A percentile compares a stretch with the other conserved stretches of the same genome.
Evolutionary conservation across 1,140 invertebrate species (phyloP).

Genomic region (Pseudomyrmex dendroicus): DNA sequence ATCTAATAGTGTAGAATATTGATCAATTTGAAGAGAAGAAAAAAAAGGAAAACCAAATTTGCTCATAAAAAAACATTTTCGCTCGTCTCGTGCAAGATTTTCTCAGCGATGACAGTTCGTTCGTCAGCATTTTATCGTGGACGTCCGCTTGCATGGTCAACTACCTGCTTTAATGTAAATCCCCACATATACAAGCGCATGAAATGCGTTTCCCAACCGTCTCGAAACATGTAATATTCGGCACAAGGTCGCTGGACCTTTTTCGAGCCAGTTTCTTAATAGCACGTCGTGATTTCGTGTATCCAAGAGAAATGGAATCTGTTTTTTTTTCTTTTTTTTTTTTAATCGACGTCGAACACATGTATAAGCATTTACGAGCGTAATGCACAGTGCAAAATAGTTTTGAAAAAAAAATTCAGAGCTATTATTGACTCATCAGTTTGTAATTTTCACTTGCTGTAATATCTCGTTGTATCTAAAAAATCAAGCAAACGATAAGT

Average conservation of each 20-base stretch:
- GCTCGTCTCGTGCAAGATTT: neutral
- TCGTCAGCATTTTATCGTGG: neutral
- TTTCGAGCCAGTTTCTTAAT: constrained; percentile 55
- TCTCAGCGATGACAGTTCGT: neutral
- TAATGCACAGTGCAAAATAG: neutral
- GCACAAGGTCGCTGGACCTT: constrained; percentile 76
- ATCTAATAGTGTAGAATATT: neutral
- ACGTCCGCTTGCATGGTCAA: constrained; percentile 46
- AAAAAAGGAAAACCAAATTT: too few species aligned
- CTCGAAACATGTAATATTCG: constrained; percentile 69
- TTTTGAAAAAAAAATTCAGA: too few species aligned
- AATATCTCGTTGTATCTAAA: too few species aligned
- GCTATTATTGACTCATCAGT: too few species aligned
- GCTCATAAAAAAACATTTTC: too few species aligned
- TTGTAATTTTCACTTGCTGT: too few species aligned
- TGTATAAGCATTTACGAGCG: neutral
- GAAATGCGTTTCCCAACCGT: constrained; percentile 64
- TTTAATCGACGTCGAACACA: neutral
- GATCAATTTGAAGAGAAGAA: too few species aligned
- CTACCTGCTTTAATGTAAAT: constrained; percentile 49
- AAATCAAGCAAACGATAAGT: too few species aligned
- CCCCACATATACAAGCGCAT: constrained; percentile 18
- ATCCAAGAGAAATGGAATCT: neutral
- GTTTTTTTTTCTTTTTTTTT: neutral
- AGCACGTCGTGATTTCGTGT: constrained; percentile 17